Base-by-base conservation (phyloP, 2,113 vertebrate species). In the Vanacampus margaritifer region DNA sequence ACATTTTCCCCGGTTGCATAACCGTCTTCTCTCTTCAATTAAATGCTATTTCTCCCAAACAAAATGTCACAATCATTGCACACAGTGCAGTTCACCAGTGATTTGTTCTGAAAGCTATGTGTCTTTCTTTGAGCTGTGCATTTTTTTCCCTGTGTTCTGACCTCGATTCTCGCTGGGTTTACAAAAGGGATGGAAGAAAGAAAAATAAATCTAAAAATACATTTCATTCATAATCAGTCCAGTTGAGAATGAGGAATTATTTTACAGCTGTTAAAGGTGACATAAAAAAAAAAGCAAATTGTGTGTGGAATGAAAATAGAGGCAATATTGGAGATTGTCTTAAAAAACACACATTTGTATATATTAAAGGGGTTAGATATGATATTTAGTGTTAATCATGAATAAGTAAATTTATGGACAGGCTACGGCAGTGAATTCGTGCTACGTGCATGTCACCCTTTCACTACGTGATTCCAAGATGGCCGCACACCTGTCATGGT, bases 51-150 rank as follows among this genome's bases (percentile, higher is more conserved):
- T 86, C 83, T 90, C 81, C 88, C 83, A 91, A 91, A 91, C 88
- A 89, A 91, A 90, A 89, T 85, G 89, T 92, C 90, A 88, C 75
- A 89, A 91, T 74, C 79, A 87, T 88, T 89, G 87, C 86, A 80
- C 85, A 82, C 81, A 74, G 78, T 83, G 69, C 76, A 76, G 74
- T 86, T 84, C 79, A 88, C 85, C 83, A 79, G 82, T 90, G 87
- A 92, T 91, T 82, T 87, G 84, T 91, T 92, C 83, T 91, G 90
- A 92, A 90, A 89, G 86, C 86, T 87, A 81, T 82, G 86, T 86
- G 88, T 92, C 89, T 78, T 81, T 79, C 74, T 75, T 80, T 71
- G 79, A 80, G 80, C 75, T 84, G 75, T 72, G 76, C 48, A 56
- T 75, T 70, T 79, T 77, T 79, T 77, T 80, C 63, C 80, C 73